phyloP scores from a whole-genome alignment of 1,140 invertebrate species.

The Nasonia longicornis region DNA sequence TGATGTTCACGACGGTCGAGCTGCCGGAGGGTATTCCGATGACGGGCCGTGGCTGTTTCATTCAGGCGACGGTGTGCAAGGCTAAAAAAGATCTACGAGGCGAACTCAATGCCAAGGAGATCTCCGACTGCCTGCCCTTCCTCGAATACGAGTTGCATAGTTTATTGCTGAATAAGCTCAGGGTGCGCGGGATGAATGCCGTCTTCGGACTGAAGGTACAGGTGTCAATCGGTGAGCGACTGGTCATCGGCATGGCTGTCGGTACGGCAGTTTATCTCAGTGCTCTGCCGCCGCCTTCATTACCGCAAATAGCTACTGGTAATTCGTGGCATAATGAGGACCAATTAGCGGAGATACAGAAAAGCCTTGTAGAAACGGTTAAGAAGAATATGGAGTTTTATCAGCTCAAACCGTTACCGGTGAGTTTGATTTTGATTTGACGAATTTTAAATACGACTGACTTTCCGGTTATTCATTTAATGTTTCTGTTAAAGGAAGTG shows the following conservation, averaged over 20 bases:
- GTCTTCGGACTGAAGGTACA: conserved; percentile 87
- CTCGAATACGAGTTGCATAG: conserved; percentile 96
- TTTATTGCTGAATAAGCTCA: conserved; percentile 90
- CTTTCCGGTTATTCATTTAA: not conserved
- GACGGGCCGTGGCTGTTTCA: conserved; percentile 80
- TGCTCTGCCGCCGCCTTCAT: conserved; percentile 78
- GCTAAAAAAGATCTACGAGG: conserved; percentile 83
- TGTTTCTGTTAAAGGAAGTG: conserved; percentile 58
- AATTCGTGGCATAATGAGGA: conserved; percentile 75
- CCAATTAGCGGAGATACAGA: conserved; percentile 75
- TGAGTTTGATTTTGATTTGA: conserved; percentile 42
- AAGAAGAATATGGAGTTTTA: conserved; percentile 79
- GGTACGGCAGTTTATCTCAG: conserved; percentile 86
- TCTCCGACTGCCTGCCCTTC: conserved; percentile 93
- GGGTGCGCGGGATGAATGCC: conserved; percentile 95
- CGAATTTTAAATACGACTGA: not conserved
- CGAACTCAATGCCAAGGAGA: conserved; percentile 92
- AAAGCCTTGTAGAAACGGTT: conserved; percentile 76
- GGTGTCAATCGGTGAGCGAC: conserved; percentile 88
- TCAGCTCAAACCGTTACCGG: conserved; percentile 70
- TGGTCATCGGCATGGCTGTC: conserved; percentile 88
- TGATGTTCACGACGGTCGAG: conserved; percentile 90
- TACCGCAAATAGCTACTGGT: conserved; percentile 77
- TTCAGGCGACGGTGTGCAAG: conserved; percentile 85
- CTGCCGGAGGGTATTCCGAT: conserved; percentile 80